A percentile compares a stretch with the other conserved stretches of the same genome.
These are phyloP conservation scores for Aphis craccivora DNA, from an alignment of 1,140 invertebrate genomes.

Conservation along the genomic window DNA sequence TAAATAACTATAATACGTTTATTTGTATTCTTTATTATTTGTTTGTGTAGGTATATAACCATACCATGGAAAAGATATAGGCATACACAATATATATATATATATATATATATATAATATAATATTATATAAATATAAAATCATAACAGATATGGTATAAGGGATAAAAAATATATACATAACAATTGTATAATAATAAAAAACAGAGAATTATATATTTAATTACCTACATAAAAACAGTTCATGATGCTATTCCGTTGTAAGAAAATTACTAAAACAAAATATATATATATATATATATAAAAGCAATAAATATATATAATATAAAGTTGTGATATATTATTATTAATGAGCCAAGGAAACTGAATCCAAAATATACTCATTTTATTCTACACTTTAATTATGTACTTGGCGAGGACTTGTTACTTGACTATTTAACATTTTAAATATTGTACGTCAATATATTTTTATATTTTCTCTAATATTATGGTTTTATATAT, in stretches of 20 bases:
- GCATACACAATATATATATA: background rate
- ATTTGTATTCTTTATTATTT: background rate
- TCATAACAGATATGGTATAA: background rate
- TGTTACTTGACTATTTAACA: background rate
- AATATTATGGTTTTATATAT: background rate
- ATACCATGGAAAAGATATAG: background rate
- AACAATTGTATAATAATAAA: background rate
- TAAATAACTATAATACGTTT: background rate
- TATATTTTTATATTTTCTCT: background rate
- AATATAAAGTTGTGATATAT: background rate
- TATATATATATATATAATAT: constrained; percentile 5
- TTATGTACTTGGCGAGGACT: background rate
- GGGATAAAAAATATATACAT: background rate
- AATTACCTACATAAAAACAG: background rate
- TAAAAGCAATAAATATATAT: background rate
- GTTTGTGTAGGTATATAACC: too few relatives aligned
- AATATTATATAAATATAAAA: background rate
- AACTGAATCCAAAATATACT: background rate
- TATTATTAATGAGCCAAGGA: background rate
- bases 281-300: background rate
- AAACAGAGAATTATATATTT: background rate
- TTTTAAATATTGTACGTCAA: background rate
- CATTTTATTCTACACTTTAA: background rate
- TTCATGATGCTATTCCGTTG: background rate
- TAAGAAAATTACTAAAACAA: background rate